phyloP scores from a whole-genome alignment of 2,888 invertebrate genomes.

The Drosophila affinis region DNA sequence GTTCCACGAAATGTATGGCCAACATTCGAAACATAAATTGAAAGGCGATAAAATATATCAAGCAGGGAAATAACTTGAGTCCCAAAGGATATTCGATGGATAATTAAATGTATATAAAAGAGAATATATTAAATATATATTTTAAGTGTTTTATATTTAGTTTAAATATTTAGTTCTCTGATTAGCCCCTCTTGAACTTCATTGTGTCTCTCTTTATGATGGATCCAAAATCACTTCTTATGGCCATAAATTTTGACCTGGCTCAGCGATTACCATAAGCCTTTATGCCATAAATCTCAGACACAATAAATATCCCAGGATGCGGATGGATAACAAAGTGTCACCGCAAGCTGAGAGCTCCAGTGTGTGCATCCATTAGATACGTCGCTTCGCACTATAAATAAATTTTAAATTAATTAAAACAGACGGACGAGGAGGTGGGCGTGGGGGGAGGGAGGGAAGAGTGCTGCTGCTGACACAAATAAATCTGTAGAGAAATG shows the following conservation, averaged over 20 bases:
- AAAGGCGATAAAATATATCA: slow-evolving; percentile 64
- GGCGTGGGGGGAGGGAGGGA: neutral
- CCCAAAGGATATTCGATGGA: slow-evolving; percentile 36
- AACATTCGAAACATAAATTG: slow-evolving; percentile 48
- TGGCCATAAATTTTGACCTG: neutral
- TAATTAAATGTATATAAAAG: too few species aligned
- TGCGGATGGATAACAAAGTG: slow-evolving; percentile 43
- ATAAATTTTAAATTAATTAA: slow-evolving; percentile 68
- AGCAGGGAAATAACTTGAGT: slow-evolving; percentile 53
- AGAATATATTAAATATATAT: too few species aligned
- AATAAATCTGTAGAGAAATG: slow-evolving; percentile 54
- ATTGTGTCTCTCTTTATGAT: too few species aligned
- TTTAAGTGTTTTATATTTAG: too few species aligned
- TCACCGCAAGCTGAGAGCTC: slow-evolving; percentile 16
- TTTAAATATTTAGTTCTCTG: too few species aligned
- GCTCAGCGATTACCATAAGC: neutral
- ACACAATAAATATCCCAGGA: slow-evolving; percentile 51
- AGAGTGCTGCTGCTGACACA: slow-evolving; percentile 14
- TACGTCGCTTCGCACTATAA: slow-evolving; percentile 48
- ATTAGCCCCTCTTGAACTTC: too few species aligned
- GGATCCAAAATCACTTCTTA: neutral
- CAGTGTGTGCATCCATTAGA: slow-evolving; percentile 25
- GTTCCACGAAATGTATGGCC: neutral
- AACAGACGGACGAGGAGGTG: neutral
- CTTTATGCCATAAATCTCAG: neutral